Percentiles rank a stretch among this genome's conserved stretches.
These are phyloP conservation scores for Cherax quadricarinatus DNA, from an alignment of 1,140 invertebrate genomes.

Conservation along the genomic window DNA sequence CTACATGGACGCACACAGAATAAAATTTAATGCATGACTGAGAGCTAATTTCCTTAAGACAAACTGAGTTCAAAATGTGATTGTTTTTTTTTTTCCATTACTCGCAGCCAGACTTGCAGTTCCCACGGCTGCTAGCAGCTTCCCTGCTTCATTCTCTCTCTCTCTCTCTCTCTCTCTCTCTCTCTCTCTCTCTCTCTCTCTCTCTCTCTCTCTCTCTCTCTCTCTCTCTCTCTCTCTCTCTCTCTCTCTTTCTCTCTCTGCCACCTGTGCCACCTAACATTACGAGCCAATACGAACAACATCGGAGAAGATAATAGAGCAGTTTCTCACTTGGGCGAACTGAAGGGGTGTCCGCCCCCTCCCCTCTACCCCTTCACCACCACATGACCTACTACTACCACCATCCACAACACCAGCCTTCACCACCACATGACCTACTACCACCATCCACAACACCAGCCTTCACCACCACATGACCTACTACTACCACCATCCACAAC, in stretches of 20 bases:
- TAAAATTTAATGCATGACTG: slow-evolving; percentile 36
- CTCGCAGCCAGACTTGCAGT: neutral
- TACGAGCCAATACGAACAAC: slow-evolving; percentile 44
- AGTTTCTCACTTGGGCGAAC: slow-evolving; percentile 10
- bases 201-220: neutral
- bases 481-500: too few species aligned
- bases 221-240: slow-evolving; percentile 4
- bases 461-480: too few species aligned
- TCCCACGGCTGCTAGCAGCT: neutral
- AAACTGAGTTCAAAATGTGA: slow-evolving; percentile 22
- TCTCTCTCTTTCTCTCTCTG: slow-evolving; percentile 8
- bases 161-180: neutral
- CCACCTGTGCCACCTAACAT: slow-evolving; percentile 19
- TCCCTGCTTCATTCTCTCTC: neutral
- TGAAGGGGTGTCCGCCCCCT: neutral
- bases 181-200: neutral
- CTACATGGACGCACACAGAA: neutral
- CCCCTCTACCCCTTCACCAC: neutral
- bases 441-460: too few species aligned
- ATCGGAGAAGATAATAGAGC: slow-evolving; percentile 41
- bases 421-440: too few species aligned
- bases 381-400: too few species aligned
- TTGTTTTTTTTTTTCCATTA: slow-evolving; percentile 20
- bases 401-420: too few species aligned
- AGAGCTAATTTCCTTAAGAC: slow-evolving; percentile 25